phyloP scores from a whole-genome alignment of 2,797 vertebrate species.

The Molossus alvarezi region DNA sequence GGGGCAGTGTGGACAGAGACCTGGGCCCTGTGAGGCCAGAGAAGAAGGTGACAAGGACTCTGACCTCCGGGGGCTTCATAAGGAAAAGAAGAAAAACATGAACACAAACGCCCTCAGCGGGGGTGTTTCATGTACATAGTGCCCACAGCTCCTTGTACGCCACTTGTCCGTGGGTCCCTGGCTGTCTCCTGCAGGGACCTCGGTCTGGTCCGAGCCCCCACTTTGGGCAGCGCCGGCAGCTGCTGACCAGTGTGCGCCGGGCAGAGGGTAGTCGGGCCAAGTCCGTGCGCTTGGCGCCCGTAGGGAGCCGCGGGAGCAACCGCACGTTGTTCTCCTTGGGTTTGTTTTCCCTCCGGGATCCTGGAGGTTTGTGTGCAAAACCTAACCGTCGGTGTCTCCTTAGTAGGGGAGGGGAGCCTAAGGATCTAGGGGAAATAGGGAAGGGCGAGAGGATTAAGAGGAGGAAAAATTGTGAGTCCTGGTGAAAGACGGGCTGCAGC shows the following conservation, averaged over 20 bases:
- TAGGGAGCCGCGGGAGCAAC: background rate
- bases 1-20: background rate
- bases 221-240: background rate
- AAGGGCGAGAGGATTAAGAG: background rate
- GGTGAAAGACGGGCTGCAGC: background rate
- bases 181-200: background rate
- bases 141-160: background rate
- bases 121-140: rapidly evolving
- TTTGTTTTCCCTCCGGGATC: background rate
- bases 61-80: background rate
- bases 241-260: rapidly evolving
- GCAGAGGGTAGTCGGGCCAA: background rate
- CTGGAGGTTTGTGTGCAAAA: background rate
- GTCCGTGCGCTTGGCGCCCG: background rate
- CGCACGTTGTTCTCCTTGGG: background rate
- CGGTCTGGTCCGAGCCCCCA: background rate
- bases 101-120: background rate
- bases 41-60: background rate
- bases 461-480: background rate
- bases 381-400: background rate
- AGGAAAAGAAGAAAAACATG: background rate
- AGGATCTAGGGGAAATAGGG: background rate
- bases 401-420: background rate
- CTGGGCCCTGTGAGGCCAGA: background rate
- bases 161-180: too few relatives aligned